Conservation (phyloP, 2,888 invertebrate species). For the Pinctada fucata region DNA sequence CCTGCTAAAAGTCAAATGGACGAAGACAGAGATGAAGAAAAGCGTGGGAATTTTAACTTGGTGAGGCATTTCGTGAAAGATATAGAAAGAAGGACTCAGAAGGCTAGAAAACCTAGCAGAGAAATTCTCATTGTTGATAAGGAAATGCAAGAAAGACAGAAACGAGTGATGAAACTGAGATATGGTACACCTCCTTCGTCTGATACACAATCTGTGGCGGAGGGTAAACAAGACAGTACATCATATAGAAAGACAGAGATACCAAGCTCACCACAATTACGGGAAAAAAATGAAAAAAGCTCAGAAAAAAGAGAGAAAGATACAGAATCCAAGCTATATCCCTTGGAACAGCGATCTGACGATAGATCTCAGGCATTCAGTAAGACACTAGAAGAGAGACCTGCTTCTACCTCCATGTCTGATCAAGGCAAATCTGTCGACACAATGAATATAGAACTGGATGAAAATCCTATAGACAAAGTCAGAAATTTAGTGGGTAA, state of each 20-base stretch:
- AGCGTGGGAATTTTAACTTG: constrained; percentile 46
- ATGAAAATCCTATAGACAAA: constrained; percentile 25
- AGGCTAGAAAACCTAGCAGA: constrained; percentile 41
- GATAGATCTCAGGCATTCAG: background rate
- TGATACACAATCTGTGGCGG: background rate
- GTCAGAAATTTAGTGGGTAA: constrained; percentile 59
- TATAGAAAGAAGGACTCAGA: constrained; percentile 56
- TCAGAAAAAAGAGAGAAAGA: constrained; percentile 19
- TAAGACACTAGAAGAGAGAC: background rate
- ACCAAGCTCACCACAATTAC: background rate
- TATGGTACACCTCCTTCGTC: background rate
- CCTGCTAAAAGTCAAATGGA: constrained; percentile 53
- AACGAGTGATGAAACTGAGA: constrained; percentile 31
- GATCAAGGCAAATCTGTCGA: background rate
- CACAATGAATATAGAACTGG: constrained; percentile 20
- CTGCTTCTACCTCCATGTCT: background rate
- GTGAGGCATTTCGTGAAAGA: constrained; percentile 62
- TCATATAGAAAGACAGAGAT: background rate
- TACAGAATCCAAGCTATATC: background rate
- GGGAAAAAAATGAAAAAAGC: background rate
- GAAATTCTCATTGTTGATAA: constrained; percentile 63
- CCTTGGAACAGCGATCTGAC: background rate
- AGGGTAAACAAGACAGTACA: background rate
- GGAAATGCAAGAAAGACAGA: constrained; percentile 32
- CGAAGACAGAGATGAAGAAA: constrained; percentile 44